Evolutionary conservation across 2,888 invertebrate genomes (phyloP), one percentile per base, ranked within the genome.

Genomic region (Lepas anatifera): DNA sequence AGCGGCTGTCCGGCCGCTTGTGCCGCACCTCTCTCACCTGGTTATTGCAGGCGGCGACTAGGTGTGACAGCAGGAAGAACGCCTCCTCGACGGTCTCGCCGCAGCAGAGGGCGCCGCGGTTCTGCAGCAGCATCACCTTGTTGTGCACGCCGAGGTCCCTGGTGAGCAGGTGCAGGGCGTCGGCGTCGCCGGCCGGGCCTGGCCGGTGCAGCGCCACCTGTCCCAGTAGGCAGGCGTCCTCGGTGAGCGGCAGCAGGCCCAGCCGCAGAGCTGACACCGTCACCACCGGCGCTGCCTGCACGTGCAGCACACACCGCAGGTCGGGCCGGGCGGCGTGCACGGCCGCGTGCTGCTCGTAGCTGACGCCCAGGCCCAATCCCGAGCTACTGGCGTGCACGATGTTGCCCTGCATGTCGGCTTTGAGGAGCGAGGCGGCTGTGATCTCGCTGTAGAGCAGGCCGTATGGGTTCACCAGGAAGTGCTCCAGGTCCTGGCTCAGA

Each of bases 301-400:
- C 86, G 83, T 98, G 97, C 76, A 99, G 87, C 80, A 98, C 90
- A 82, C 96, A 96, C 78, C 91, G 91, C 76, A 98, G 87, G 83
- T 99, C 98, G 37, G 97, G 98, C 71, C 98, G 87, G n/a, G 95
- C 92, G 70, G 94, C 90, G 83, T 99, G 98, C 78, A 99, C 92
- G 72, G 93, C 91, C 72, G 96, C 93, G 83, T 99, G 98, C 58
- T 32, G 58, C 32, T 89, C 87, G 64, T 64, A 39, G 84, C 94
- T 98, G 68, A 92, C 92, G 80, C 87, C 81, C 75, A 89, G 86
- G 78, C 95, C 94, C 67, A 95, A 87, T 3, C 92, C 91, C 81
- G 93, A 93, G 82, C 92, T 95, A 75, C 96, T 96, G 73, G 95
- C 93, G 66, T 97, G 97, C 16, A 48, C 46, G 29, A 46, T 16